These are phyloP conservation scores for Electrona antarctica DNA, from an alignment of 2,113 vertebrate genomes.

Conservation along the genomic window DNA sequence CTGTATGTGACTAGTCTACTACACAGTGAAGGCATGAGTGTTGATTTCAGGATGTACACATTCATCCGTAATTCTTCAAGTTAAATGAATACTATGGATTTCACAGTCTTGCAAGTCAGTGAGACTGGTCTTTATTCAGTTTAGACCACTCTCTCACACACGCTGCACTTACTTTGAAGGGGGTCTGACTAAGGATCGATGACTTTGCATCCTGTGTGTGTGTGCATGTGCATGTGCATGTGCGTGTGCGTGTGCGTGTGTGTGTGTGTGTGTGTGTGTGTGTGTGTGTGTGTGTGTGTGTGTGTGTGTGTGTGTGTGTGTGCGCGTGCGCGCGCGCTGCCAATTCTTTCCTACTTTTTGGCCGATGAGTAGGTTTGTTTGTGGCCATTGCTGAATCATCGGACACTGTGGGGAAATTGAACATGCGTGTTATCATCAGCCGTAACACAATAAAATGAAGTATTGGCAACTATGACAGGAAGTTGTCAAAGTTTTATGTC, in stretches of 20 bases:
- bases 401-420: not conserved
- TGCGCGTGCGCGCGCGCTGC: not conserved
- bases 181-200: slow-evolving; percentile 8
- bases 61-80: not conserved
- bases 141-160: slow-evolving; percentile 46
- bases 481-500: slow-evolving; percentile 26
- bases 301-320: not conserved
- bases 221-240: slow-evolving; percentile 4
- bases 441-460: not conserved
- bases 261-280: too few relatives aligned
- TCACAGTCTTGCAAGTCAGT: slow-evolving; percentile 16
- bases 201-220: slow-evolving; percentile 24
- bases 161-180: not conserved
- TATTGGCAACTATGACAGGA: slow-evolving; percentile 15
- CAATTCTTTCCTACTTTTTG: slow-evolving; percentile 26
- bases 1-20: too few relatives aligned
- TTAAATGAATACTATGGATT: too few relatives aligned
- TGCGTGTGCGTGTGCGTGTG: too few relatives aligned
- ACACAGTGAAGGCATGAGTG: too few relatives aligned
- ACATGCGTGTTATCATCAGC: not conserved
- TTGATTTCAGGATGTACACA: too few relatives aligned
- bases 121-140: slow-evolving; percentile 49
- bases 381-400: not conserved
- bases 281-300: slow-evolving; percentile 13
- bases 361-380: slow-evolving; percentile 32